Base-by-base conservation (phyloP, 2,113 vertebrate genomes). In the Corythornis madagascariensis region DNA sequence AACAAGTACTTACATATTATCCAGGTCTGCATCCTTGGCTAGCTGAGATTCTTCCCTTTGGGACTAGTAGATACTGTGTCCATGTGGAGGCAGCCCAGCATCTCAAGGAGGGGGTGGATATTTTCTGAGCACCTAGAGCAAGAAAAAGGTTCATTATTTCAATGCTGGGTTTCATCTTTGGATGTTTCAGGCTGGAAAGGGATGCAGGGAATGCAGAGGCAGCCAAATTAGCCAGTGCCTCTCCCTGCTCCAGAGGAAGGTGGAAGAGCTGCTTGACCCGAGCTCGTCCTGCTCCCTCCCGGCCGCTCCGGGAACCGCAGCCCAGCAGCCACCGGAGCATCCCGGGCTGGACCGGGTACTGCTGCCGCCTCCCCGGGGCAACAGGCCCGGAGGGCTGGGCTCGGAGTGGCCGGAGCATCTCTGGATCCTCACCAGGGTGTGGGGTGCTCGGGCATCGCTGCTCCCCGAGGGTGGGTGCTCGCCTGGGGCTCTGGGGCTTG, bases 261-360 rank as follows among this genome's bases (percentile, higher is more conserved):
- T 8, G 75, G 18, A 14, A 16, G 50, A 7, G 7, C 19, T 4
- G 33, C 13, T 7, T 10, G 72, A 2, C 16, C 47, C 26, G 81
- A 15, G 88, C 88, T 94, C 82, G 40, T 73, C 40, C 16, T 75
- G 93, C 93, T 45, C 95, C 48, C 93, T 94, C 48, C 89, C 48
- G 95, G 89, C 83, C 28, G 48, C 71, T 4, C 10, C 28, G 35
- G 63, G 83, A 72, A 93, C 4, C 7, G 24, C 95, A 94, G 83
- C 65, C 47, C 4, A 20, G 33, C 10, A 16, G n/a, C 25, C 25
- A 1, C 56, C 40, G 14, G 33, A 50, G 52, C 82, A 13, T 7
- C 52, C 61, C 8, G 20, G 35, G 33, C 33, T n/a, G 25, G 29
- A 10, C 38, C 38, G 3, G 50, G 20, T 16, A 33, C 21, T 2